Base-by-base conservation (phyloP, 2,888 invertebrate genomes). In the Cantharis nigra region DNA sequence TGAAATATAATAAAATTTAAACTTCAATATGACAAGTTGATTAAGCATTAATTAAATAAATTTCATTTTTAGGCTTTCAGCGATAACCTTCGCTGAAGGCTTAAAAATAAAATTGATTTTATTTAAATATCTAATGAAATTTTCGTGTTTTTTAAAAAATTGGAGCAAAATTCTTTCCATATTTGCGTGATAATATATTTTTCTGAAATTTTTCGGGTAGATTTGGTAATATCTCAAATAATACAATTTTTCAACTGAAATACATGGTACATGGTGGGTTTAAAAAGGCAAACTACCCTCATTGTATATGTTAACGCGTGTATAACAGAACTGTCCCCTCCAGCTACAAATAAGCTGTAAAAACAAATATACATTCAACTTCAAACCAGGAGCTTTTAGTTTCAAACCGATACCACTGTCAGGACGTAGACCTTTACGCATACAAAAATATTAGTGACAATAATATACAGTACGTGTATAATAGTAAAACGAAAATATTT, bases 401-500 rank as follows among this genome's bases (percentile, higher is more conserved):
- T 76, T 67, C n/a, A 67, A 76, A 70, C 30, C 62, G 71, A 73
- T 73, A 63, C 69, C 7, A 49, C n/a, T 33, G 67, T 16, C 67
- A 75, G 78, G 75, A 70, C 78, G 75, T 78, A 78, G 78, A 78
- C 78, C 78, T 78, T 74, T 78, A 75, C 63, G 75, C 75, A 49
- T 67, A 75, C 71, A 75, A 71, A 76, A 64, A 70, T 69, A 72
- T 69, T 73, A 14, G 67, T 28, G 67, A 49, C 49, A 49, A 49
- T 49, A 49, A 49, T n/a, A 70, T 69, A 70, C 70, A 75, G 72
- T 78, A 71, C 78, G 78, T 71, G 78, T 70, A 75, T 70, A 16
- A 16, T 16, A 69, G 73, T 78, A 69, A 78, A 49, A 71, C 75
- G 78, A 75, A 78, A 78, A 73, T 73, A 49, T 49, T 49, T 49